Base-by-base conservation (phyloP, 2,888 invertebrate species). In the Acanthosoma haemorrhoidale region DNA sequence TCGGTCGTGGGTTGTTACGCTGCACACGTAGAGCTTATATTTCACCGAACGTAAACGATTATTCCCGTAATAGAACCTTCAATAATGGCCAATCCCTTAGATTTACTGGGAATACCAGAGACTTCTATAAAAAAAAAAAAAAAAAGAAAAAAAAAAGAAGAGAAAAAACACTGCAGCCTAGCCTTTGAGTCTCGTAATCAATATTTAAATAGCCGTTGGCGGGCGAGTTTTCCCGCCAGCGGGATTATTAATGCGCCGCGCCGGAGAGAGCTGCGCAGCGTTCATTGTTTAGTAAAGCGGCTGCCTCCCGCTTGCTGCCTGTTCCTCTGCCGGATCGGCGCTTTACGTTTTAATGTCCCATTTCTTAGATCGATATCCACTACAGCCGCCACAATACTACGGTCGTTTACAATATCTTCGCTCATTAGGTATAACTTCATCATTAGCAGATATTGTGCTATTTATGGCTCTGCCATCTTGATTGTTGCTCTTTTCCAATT, bases 211-310 rank as follows among this genome's bases (percentile, higher is more conserved):
- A n/a, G n/a, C n/a, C n/a, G n/a, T n/a, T n/a, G n/a, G n/a, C 51
- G 29, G 51, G 51, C 13, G 51, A 51, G 51, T 51, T 51, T 51
- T 51, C 51, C 51, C 13, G 29, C 51, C 29, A 25, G 51, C 25
- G 9, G 6, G 51, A 51, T 25, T 51, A 51, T 51, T 51, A 51
- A 51, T 51, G 51, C 25, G n/a, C 13, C 51, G 21, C 25, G 29
- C 51, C 25, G n/a, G n/a, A n/a, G n/a, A n/a, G n/a, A n/a, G n/a
- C n/a, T n/a, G 51, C 29, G 29, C 25, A 25, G 25, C 8, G 51
- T 51, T 51, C 51, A 51, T 51, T 51, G 51, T 51, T 51, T 51
- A 51, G 51, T 51, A 51, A 51, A 51, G 29, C 25, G 51, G n/a
- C n/a, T n/a, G n/a, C n/a, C n/a, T n/a, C n/a, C n/a, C n/a, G n/a